Evolutionary conservation across 2,797 vertebrate species (phyloP).

Genomic region (Iguana delicatissima): DNA sequence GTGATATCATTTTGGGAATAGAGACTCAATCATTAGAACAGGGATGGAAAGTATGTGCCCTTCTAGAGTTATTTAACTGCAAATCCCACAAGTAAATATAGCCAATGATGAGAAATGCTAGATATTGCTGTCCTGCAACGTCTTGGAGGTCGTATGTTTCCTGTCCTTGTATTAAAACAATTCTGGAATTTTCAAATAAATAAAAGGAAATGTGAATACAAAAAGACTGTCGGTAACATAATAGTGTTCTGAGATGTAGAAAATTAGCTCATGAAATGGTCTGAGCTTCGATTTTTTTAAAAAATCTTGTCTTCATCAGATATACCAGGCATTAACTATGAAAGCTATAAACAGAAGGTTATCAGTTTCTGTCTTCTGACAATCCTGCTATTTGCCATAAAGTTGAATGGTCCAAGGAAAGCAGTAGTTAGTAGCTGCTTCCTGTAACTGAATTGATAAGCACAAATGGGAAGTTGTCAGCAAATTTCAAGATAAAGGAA

Average conservation of each 20-base stretch:
- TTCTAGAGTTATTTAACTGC: no score
- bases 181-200: background rate
- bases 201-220: background rate
- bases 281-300: no score
- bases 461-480: background rate
- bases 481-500: background rate
- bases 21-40: background rate
- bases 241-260: background rate
- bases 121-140: no score
- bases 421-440: slow-evolving; percentile 22
- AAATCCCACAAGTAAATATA: no score
- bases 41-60: no score
- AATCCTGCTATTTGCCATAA: slow-evolving; percentile 32
- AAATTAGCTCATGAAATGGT: background rate
- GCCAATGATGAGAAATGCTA: no score
- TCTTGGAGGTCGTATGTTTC: no score
- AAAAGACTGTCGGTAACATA: background rate
- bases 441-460: slow-evolving; percentile 5
- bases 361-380: slow-evolving; percentile 7
- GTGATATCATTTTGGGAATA: background rate
- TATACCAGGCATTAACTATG: slow-evolving; percentile 3
- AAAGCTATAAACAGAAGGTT: slow-evolving; percentile 41
- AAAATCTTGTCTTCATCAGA: background rate
- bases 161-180: no score
- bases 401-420: slow-evolving; percentile 15